These are phyloP conservation scores for Eilema depressum DNA, from an alignment of 2,888 invertebrate genomes.

Conservation along the genomic window DNA sequence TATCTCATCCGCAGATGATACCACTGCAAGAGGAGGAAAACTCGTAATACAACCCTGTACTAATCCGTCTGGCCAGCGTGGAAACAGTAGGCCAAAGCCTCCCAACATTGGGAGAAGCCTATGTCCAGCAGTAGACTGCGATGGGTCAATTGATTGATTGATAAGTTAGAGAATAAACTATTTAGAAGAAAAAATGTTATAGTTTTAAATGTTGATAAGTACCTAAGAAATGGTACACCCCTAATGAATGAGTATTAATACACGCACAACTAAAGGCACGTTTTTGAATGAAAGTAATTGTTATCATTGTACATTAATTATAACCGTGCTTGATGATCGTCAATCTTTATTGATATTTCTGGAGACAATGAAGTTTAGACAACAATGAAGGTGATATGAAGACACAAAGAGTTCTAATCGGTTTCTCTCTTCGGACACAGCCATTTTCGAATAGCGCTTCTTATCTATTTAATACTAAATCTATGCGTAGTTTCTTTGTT, in stretches of 20 bases:
- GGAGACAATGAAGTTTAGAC: not conserved
- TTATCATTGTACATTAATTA: not conserved
- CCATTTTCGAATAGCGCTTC: not conserved
- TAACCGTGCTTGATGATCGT: not conserved
- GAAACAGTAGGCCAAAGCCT: too few species aligned
- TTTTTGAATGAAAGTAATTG: not conserved
- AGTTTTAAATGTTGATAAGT: too few species aligned
- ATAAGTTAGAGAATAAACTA: not conserved
- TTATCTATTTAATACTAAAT: conserved; percentile 11
- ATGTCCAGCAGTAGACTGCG: too few species aligned
- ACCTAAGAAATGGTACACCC: not conserved
- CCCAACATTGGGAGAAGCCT: too few species aligned
- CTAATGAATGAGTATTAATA: not conserved
- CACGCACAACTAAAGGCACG: not conserved
- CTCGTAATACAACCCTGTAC: too few species aligned
- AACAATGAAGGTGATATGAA: not conserved
- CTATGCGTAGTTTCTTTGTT: conserved; percentile 53
- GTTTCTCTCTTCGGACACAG: not conserved
- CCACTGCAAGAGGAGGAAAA: too few species aligned
- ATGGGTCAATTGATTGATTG: too few species aligned
- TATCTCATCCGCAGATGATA: too few species aligned
- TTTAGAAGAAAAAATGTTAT: not conserved
- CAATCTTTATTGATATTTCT: not conserved
- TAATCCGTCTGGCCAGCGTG: too few species aligned
- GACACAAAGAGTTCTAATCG: not conserved